A percentile compares a stretch with the other conserved stretches of the same genome.
These are phyloP conservation scores for Passer domesticus DNA, from an alignment of 2,113 vertebrate genomes.

Conservation along the genomic window DNA sequence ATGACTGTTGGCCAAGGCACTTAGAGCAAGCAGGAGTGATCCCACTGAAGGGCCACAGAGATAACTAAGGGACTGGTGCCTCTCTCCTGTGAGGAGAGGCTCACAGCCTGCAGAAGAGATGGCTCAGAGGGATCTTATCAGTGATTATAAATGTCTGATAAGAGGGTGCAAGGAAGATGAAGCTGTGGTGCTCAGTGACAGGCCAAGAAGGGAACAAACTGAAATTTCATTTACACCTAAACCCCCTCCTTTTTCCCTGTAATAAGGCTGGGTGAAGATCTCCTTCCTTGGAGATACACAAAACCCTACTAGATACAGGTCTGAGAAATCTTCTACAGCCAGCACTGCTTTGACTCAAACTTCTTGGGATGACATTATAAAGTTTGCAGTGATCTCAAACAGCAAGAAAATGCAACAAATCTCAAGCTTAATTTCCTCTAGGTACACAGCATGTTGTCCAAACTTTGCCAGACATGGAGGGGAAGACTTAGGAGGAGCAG, in stretches of 20 bases:
- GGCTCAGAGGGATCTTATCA: neutral
- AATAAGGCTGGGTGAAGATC: neutral
- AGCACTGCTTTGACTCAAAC: neutral
- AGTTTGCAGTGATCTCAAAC: neutral
- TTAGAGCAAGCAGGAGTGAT: neutral
- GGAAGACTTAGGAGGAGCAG: neutral
- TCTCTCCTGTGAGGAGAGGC: neutral
- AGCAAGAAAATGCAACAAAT: neutral
- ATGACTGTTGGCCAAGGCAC: neutral
- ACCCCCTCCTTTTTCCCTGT: neutral
- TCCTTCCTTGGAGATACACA: neutral
- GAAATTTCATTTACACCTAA: neutral
- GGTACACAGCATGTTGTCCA: neutral
- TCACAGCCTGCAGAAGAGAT: neutral
- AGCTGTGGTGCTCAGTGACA: neutral
- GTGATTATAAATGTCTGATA: neutral
- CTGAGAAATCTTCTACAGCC: neutral
- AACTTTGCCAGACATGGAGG: neutral
- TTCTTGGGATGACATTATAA: neutral
- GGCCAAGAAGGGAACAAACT: neutral
- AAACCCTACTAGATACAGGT: neutral
- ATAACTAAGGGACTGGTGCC: too few relatives aligned
- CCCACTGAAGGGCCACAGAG: rapidly evolving
- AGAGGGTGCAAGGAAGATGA: neutral
- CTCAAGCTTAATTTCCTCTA: neutral